Evolutionary conservation across 1,140 invertebrate species (phyloP), one percentile per base, ranked within the genome.

Genomic region (Drosophila sp.): DNA sequence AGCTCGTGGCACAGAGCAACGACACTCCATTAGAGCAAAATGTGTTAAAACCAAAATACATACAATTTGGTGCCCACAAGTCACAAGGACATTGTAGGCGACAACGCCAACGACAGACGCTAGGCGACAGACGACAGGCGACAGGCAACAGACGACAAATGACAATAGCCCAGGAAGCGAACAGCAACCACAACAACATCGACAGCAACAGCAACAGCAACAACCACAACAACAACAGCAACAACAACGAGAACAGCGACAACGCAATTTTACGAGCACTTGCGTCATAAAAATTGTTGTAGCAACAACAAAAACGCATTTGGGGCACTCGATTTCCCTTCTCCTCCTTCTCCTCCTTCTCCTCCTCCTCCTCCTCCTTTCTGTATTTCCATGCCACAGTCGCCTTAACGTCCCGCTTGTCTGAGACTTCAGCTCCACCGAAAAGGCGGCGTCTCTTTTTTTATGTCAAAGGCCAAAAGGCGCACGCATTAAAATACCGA

Each of bases 391-490:
- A 7, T 29, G 16, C 27, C 34, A 7, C 57, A 46, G n/a, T 8
- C 29, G 16, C n/a, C 11, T 32, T 21, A 21, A 21, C 21, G 21
- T 21, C 21, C 21, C 21, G 21, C 1, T 21, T 43, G 32, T 54
- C 61, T 45, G 69, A 57, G 69, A 61, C 65, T 81, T 79, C 79
- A 82, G 51, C 77, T 38, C 46, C 48, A 54, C 4, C 9, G n/a
- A 58, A 40, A 34, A 48, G 54, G 45, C 56, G 76, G 80, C 69
- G 76, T 74, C 67, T 74, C 72, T 66, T 80, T 72, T 84, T 84
- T 84, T 86, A 84, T 84, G 81, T 86, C 78, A 86, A 86, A 86
- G 78, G 81, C 74, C 81, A 86, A 86, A 86, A 81, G 78, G 81
- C 81, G 66, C 64, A 70, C 66, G 72, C 82, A 86, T 87, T 81